Evolutionary conservation across 2,888 invertebrate genomes (phyloP), one percentile per base, ranked within the genome.

Genomic region (Epinotia ramella): DNA sequence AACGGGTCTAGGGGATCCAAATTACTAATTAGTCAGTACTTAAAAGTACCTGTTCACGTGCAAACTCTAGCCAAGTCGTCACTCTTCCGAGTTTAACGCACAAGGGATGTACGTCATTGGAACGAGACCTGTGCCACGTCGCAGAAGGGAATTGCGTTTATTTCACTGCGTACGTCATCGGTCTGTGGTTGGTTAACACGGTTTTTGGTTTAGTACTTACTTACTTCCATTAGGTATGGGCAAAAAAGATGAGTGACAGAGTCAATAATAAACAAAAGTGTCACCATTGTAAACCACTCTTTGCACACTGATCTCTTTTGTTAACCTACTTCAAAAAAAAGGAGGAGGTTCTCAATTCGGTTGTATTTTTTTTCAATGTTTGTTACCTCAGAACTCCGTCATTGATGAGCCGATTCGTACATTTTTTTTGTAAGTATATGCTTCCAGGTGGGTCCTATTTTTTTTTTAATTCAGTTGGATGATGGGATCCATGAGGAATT

Each of bases 151-250:
- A 53, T 53, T 53, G 53, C n/a, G 53, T 13, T 2, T 6, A 5
- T 53, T n/a, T 16, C 0, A 49, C 16, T 16, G 12, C 33, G n/a
- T 56, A 33, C 67, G 67, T 67, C 67, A 67, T 67, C 6, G 18
- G 56, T 33, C 12, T 49, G 53, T 56, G 56, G 28, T 67, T 12
- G 53, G 33, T 49, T 13, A 49, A 53, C 66, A 66, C 18, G 18
- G 56, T 56, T 53, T 53, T 53, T 66, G 11, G 53, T 49, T 67
- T 13, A 56, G 67, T 40, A 56, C 67, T 16, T 67, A n/a, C 66
- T 33, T 11, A 66, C 18, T 53, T 28, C 53, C 28, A n/a, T 53
- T 57, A 57, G 11, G 18, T 28, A 6, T 18, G 33, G 33, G 2
- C 3, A n/a, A 6, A 53, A 18, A 33, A 11, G 33, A 33, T 57